Percentiles rank a stretch among this genome's conserved stretches.
These are phyloP conservation scores for Sminthurides bifidus DNA, from an alignment of 1,140 invertebrate species.

Conservation along the genomic window DNA sequence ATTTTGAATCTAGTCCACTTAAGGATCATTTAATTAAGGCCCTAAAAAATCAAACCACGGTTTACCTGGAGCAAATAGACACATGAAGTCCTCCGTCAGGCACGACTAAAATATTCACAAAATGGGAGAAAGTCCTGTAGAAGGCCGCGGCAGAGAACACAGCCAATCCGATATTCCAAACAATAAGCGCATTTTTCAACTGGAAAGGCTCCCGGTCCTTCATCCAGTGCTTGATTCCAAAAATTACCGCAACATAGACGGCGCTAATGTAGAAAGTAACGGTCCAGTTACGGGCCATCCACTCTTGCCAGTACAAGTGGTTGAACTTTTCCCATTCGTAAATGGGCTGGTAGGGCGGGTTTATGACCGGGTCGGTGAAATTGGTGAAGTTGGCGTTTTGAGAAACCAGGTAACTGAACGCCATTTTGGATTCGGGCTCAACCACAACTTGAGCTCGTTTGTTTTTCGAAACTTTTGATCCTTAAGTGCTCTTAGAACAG, in stretches of 20 bases:
- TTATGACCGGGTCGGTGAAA: too few species aligned
- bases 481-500: too few species aligned
- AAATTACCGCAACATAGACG: constrained; percentile 87
- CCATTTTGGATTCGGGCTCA: too few species aligned
- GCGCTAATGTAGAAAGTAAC: constrained; percentile 80
- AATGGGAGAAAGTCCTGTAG: constrained; percentile 71
- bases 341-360: constrained; percentile 6
- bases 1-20: not conserved
- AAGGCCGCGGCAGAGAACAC: constrained; percentile 88
- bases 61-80: constrained; percentile 68
- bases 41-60: not conserved
- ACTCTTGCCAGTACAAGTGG: constrained; percentile 46
- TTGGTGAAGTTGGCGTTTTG: too few species aligned
- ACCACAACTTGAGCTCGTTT: too few species aligned
- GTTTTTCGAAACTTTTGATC: too few species aligned
- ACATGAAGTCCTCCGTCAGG: constrained; percentile 76
- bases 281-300: constrained; percentile 94
- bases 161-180: constrained; percentile 87
- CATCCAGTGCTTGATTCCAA: constrained; percentile 87
- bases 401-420: too few species aligned
- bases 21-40: not conserved
- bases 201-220: constrained; percentile 74
- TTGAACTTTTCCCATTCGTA: constrained; percentile 24
- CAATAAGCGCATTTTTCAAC: constrained; percentile 63
- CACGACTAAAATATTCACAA: constrained; percentile 69